Percentiles rank a stretch among this genome's conserved stretches.
Evolutionary conservation across 2,113 vertebrate species (phyloP).

Genomic region (Petaurus breviceps): DNA sequence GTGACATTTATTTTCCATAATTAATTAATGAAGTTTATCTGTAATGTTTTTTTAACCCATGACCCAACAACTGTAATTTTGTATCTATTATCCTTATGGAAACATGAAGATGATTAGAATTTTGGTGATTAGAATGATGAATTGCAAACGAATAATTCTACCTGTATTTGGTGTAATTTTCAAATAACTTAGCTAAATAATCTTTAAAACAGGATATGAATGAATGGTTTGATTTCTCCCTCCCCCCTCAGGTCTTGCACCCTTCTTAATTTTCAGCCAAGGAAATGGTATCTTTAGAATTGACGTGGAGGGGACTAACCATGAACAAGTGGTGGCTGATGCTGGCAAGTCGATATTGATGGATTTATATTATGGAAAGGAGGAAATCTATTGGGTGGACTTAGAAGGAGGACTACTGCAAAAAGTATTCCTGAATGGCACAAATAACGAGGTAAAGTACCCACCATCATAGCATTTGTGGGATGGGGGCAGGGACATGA

Average conservation of each 20-base stretch:
- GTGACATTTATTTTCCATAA: background rate
- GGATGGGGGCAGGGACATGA: background rate
- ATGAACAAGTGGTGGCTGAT: constrained; percentile 83
- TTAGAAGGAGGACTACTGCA: constrained; percentile 86
- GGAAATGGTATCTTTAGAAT: constrained; percentile 90
- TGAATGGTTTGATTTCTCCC: background rate
- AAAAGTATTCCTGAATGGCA: constrained; percentile 87
- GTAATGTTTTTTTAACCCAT: background rate
- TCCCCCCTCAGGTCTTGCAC: constrained; percentile 84
- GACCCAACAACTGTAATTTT: background rate
- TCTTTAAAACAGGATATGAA: constrained; percentile 4
- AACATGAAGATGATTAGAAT: background rate
- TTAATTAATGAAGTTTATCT: constrained; percentile 11
- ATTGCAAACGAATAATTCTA: background rate
- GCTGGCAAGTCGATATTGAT: constrained; percentile 84
- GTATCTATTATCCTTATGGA: background rate
- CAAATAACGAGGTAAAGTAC: constrained; percentile 88
- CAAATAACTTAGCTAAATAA: constrained; percentile 3
- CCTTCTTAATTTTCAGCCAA: constrained; percentile 91
- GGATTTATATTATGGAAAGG: constrained; percentile 90
- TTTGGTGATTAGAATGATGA: background rate
- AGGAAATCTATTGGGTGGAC: constrained; percentile 92
- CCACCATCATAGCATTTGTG: background rate
- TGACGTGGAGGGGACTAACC: constrained; percentile 88
- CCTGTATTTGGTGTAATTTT: background rate